Evolutionary conservation across 92 coral and sea anemone species (phyloP).

Genomic region (Isaurus tuberculatus): DNA sequence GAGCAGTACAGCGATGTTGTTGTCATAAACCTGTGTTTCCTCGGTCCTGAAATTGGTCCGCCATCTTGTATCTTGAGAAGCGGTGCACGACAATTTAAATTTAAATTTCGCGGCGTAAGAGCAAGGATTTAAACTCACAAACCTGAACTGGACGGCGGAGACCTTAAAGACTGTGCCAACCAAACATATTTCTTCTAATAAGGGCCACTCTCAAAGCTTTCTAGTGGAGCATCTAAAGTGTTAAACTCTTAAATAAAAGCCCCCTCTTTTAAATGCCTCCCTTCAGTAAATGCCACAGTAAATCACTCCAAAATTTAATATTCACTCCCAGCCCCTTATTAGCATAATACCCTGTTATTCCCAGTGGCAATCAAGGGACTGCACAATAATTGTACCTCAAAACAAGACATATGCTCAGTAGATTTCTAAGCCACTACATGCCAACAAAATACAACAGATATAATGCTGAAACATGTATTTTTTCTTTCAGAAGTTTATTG

Average conservation of each 20-base stretch:
- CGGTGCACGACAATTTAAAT: constrained; percentile 1
- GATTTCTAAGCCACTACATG: neutral
- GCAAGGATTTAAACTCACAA: too few relatives aligned
- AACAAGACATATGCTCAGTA: constrained; percentile 3
- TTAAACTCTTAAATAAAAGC: too few relatives aligned
- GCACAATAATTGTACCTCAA: neutral
- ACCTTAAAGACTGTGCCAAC: too few relatives aligned
- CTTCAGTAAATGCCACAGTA: too few relatives aligned
- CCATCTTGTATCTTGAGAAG: constrained; percentile 27
- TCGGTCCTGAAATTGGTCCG: constrained; percentile 22
- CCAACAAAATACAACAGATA: neutral
- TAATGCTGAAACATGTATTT: neutral
- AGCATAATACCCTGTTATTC: neutral
- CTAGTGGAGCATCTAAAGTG: too few relatives aligned
- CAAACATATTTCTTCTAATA: too few relatives aligned
- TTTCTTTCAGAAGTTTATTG: neutral
- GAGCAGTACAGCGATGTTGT: constrained; percentile 13
- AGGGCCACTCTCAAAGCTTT: too few relatives aligned
- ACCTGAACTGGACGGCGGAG: too few relatives aligned
- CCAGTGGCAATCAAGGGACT: neutral
- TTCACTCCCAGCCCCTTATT: neutral
- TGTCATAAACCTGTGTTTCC: constrained; percentile 19
- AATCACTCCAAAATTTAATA: too few relatives aligned
- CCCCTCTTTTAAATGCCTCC: too few relatives aligned
- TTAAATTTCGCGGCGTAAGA: constrained; percentile 18